Percentiles rank a stretch among this genome's conserved stretches.
Evolutionary conservation across 2,797 vertebrate species (phyloP).

Genomic region (Betta splendens): DNA sequence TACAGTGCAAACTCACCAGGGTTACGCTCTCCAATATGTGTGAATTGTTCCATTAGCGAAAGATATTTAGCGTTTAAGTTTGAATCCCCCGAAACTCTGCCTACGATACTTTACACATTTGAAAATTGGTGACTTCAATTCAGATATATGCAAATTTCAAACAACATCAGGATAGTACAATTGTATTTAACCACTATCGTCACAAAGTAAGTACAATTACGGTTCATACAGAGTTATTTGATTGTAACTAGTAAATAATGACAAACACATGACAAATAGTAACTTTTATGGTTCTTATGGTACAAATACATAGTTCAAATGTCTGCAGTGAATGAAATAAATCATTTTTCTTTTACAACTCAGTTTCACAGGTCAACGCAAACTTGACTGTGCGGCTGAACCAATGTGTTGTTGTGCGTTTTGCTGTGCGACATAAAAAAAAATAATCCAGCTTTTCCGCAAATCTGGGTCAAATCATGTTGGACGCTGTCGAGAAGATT

Average conservation of each 20-base stretch:
- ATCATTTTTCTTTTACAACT: background rate
- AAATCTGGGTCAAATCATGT: slow-evolving; percentile 71
- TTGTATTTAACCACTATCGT: background rate
- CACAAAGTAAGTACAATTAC: background rate
- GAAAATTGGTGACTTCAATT: too few species aligned
- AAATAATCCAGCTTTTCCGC: slow-evolving; percentile 61
- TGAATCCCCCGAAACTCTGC: background rate
- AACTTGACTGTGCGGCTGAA: slow-evolving; percentile 9
- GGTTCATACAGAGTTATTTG: too few species aligned
- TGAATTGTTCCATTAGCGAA: background rate
- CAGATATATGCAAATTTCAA: too few species aligned
- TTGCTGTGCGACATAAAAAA: slow-evolving; percentile 31
- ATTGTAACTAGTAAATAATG: too few species aligned
- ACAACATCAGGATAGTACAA: background rate
- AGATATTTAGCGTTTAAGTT: background rate
- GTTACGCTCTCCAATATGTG: background rate
- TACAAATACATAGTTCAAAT: too few species aligned
- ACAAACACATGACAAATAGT: too few species aligned
- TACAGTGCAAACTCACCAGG: background rate
- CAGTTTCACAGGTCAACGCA: slow-evolving; percentile 15
- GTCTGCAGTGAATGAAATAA: too few species aligned
- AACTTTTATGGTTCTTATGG: too few species aligned
- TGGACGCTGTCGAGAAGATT: slow-evolving; percentile 13
- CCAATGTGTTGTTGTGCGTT: background rate
- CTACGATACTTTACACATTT: background rate